Evolutionary conservation across 2,113 vertebrate genomes (phyloP).

Genomic region (Ctenomys sociabilis): DNA sequence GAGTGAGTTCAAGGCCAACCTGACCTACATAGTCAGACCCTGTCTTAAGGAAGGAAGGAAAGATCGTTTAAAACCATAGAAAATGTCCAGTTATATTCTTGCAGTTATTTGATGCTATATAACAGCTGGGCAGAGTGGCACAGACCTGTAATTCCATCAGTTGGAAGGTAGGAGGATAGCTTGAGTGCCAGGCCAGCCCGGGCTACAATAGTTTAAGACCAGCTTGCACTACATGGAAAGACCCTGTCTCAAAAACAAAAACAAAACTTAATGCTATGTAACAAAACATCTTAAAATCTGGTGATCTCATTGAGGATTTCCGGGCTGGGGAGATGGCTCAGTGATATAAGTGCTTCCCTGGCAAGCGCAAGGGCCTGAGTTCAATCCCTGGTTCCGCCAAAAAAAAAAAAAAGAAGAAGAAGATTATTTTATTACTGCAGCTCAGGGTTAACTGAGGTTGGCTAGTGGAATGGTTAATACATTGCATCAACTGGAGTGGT

Average conservation of each 20-base stretch:
- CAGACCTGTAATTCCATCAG: neutral
- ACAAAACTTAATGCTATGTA: neutral
- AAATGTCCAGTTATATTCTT: neutral
- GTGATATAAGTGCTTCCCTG: no score
- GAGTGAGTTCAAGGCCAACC: neutral
- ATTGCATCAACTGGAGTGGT: no score
- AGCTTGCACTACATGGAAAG: neutral
- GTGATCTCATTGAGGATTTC: no score
- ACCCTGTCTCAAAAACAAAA: neutral
- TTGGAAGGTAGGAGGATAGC: neutral
- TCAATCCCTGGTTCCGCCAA: no score
- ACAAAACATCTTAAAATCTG: neutral
- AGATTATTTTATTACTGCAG: neutral
- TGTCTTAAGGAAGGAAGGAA: neutral
- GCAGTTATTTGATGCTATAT: neutral
- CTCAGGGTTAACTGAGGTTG: neutral
- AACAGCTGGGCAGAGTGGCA: neutral
- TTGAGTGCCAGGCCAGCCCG: neutral
- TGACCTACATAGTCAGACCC: neutral
- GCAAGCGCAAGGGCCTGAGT: no score
- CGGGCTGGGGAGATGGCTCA: no score
- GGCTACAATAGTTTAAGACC: neutral
- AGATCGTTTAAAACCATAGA: neutral
- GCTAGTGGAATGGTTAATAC: no score
- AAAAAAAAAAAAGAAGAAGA: no score